Evolutionary conservation across 2,888 invertebrate species (phyloP), one percentile per base, ranked within the genome.

Genomic region (Crossocerus cetratus): DNA sequence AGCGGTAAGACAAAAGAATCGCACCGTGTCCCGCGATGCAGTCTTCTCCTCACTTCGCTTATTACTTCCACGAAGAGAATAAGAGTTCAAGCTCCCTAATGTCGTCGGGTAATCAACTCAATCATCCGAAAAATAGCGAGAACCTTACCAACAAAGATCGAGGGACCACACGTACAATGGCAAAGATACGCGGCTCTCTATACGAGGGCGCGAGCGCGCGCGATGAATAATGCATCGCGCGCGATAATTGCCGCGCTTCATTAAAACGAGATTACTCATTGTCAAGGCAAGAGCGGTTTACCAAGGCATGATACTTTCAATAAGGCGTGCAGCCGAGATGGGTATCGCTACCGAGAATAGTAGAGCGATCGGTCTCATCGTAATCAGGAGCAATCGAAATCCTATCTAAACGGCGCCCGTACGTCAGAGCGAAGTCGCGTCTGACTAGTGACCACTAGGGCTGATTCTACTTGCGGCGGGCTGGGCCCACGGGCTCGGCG

Each of bases 1-100:
- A 86, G 83, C 84, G 85, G 83, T 78, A 83, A 86, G 80, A 86
- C 86, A 86, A 86, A 84, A 84, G 83, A 86, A 84, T 84, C 81
- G 78, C 75, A 66, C 73, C 66, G 65, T 72, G 76, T 76, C 63
- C 69, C 61, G 74, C 73, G 74, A 69, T 76, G 63, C 70, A 70
- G 69, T 60, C 20, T 67, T 74, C 76, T 72, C 76, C 60, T 62
- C 21, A 20, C 65, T 55, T n/a, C n/a, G n/a, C 60, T 61, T 64
- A 49, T 49, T 49, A 49, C 16, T 16, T 16, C 16, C 49, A 49
- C 49, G 4, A 49, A 16, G 16, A 49, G 16, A 16, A 49, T 11
- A 0, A 11, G 4, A 0, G 14, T 49, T n/a, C 16, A 49, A 49
- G 14, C 49, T 13, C 4, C 49, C 16, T 49, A 49, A 32, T 32